phyloP scores from a whole-genome alignment of 2,113 vertebrate species.

The Gobiocypris rarus region DNA sequence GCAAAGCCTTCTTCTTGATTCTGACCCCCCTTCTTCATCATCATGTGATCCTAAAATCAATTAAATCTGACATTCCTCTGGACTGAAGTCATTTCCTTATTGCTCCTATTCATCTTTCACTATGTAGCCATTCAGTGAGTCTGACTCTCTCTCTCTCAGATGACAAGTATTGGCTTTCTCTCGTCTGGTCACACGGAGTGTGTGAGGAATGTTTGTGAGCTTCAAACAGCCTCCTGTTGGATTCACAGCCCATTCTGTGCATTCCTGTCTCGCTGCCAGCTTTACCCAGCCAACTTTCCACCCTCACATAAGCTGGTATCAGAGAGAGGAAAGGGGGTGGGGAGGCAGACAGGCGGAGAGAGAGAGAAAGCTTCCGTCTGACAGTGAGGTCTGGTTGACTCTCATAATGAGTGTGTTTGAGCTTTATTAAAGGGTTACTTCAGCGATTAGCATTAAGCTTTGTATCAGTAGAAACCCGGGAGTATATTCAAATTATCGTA shows the following conservation, averaged over 20 bases:
- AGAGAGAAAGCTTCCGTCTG: slow-evolving; percentile 39
- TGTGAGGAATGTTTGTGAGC: slow-evolving; percentile 39
- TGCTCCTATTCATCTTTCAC: slow-evolving; percentile 60
- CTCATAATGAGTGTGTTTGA: not conserved
- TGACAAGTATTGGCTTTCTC: slow-evolving; percentile 42
- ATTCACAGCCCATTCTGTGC: slow-evolving; percentile 41
- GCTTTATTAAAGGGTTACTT: not conserved
- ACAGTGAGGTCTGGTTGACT: not conserved
- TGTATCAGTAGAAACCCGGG: too few species aligned
- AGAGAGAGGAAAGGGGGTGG: not conserved
- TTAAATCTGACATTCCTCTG: slow-evolving; percentile 84
- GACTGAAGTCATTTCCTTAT: slow-evolving; percentile 81
- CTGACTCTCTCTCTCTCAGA: slow-evolving; percentile 39
- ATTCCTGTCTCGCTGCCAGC: slow-evolving; percentile 38
- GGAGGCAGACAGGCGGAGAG: slow-evolving; percentile 28
- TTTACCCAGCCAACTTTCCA: slow-evolving; percentile 31
- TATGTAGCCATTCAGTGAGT: slow-evolving; percentile 23
- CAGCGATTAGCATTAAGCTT: too few species aligned
- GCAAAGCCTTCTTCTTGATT: slow-evolving; percentile 50
- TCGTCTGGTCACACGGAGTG: slow-evolving; percentile 37
- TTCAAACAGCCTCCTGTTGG: slow-evolving; percentile 45
- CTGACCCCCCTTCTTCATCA: slow-evolving; percentile 62
- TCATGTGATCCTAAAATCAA: slow-evolving; percentile 81
- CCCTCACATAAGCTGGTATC: slow-evolving; percentile 10
- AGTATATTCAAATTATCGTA: too few species aligned